Evolutionary conservation across 2,888 invertebrate genomes (phyloP).

Genomic region (Hirtodrosophila duncani): DNA sequence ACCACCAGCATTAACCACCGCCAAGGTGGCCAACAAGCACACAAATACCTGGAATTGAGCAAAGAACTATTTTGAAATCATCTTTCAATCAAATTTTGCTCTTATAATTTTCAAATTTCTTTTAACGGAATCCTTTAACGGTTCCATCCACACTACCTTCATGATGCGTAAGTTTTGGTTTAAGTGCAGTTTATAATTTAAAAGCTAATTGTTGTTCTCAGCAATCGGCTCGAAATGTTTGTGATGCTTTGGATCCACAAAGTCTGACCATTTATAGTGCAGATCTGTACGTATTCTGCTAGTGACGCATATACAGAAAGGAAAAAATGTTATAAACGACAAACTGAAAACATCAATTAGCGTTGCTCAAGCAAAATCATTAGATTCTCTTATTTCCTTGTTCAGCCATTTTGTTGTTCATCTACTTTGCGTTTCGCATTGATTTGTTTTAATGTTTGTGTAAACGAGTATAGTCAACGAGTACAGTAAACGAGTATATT

Average conservation of each 20-base stretch:
- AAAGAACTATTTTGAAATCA: background rate
- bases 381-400: conserved; percentile 41
- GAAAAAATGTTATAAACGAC: background rate
- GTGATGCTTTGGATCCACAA: conserved; percentile 43
- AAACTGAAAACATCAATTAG: conserved; percentile 33
- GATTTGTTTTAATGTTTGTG: no score
- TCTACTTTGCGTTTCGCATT: no score
- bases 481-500: no score
- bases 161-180: conserved; percentile 13
- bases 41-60: conserved; percentile 45
- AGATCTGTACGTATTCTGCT: conserved; percentile 31
- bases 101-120: background rate
- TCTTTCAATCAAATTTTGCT: background rate
- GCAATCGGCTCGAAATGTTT: conserved; percentile 50
- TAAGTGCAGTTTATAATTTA: conserved; percentile 3
- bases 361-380: conserved; percentile 31
- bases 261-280: conserved; percentile 53
- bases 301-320: conserved; percentile 50
- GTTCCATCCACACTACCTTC: conserved; percentile 37
- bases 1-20: conserved; percentile 54
- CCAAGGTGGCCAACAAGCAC: conserved; percentile 55
- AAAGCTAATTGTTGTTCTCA: conserved; percentile 30
- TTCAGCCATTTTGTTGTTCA: conserved; percentile 5
- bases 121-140: no score
- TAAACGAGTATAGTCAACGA: no score